phyloP scores from a whole-genome alignment of 2,888 invertebrate genomes.

The Leucophenga maculata region DNA sequence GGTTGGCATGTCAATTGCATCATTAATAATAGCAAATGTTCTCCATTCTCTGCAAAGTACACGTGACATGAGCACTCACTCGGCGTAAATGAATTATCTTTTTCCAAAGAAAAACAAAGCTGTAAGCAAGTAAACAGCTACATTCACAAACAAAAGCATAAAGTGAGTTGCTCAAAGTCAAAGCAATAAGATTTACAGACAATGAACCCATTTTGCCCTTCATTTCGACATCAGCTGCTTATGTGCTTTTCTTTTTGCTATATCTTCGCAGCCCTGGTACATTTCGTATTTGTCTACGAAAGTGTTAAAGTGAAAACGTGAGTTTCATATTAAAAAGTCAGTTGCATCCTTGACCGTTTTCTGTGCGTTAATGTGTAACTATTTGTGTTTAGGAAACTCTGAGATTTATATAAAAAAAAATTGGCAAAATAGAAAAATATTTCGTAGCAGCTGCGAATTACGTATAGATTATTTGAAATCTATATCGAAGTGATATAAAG shows the following conservation, averaged over 20 bases:
- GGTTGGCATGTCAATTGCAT: constrained; percentile 56
- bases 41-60: too few species aligned
- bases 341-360: constrained; percentile 14
- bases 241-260: neutral
- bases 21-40: constrained; percentile 54
- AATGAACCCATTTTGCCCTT: constrained; percentile 42
- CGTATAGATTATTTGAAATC: neutral
- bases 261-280: neutral
- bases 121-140: too few species aligned
- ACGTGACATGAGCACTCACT: too few species aligned
- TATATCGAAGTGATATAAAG: too few species aligned
- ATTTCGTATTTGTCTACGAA: constrained; percentile 22
- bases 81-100: constrained; percentile 5
- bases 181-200: constrained; percentile 38
- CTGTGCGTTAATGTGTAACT: neutral
- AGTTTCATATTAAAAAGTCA: constrained; percentile 33
- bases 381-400: too few species aligned
- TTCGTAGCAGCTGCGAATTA: constrained; percentile 10
- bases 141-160: neutral
- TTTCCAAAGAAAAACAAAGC: neutral
- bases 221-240: neutral
- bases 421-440: constrained; percentile 11
- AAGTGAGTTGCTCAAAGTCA: neutral
- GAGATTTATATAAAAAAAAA: neutral
- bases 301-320: constrained; percentile 41